Evolutionary conservation across 2,888 invertebrate species (phyloP), one percentile per base, ranked within the genome.

Genomic region (Rhogogaster chlorosoma): DNA sequence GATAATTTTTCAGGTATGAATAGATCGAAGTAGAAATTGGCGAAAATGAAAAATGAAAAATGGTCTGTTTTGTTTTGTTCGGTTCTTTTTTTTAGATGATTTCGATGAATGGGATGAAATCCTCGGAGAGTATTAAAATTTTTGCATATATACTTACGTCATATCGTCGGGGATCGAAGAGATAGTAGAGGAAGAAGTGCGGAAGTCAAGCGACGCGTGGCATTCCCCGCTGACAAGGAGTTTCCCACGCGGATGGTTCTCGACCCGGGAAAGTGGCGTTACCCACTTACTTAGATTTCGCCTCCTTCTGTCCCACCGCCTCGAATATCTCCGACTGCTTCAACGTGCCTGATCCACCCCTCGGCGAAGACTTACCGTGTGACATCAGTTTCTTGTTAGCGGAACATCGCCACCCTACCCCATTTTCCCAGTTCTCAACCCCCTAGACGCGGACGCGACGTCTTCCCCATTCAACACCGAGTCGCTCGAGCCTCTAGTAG

Each of bases 301-400:
- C 32, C 67, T 73, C 45, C 83, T 85, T 84, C 57, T 84, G 73
- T 71, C 78, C 78, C 45, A 61, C 38, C 77, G 38, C 84, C 57
- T 36, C 67, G 38, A 38, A 77, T 64, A 42, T 83, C 82, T 85
- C 84, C 82, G 77, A 83, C 84, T 84, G 77, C 84, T 83, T 49
- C 77, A 49, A 29, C 53, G 77, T 77, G 77, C 61, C 38, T 80
- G 80, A 80, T 83, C 67, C 70, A 45, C 87, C 88, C 87, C 86
- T 86, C 84, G 85, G 83, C 87, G 29, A 57, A 61, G 80, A 89
- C 89, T 89, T 89, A 89, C 87, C 88, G 87, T 87, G 88, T 89
- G 91, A 91, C 91, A 91, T 90, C 89, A 89, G 89, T 91, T 91
- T 91, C 91, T 91, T 91, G 90, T 91, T 91, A 91, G 89, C 89